These are phyloP conservation scores for Cantharis flavilabris DNA, from an alignment of 2,888 invertebrate genomes.

Conservation along the genomic window DNA sequence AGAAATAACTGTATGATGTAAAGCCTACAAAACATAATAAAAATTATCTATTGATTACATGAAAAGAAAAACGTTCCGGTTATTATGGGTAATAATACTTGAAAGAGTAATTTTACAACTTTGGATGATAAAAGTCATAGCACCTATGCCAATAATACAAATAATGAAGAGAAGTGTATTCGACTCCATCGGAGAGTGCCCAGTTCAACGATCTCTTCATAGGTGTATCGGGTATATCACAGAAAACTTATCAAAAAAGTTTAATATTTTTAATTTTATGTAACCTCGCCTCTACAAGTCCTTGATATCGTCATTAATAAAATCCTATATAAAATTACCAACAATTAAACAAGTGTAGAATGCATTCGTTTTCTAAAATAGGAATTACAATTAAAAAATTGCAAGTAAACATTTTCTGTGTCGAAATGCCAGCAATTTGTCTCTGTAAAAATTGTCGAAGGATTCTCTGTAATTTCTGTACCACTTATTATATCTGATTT, in stretches of 20 bases:
- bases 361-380: neutral
- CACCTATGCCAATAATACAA: neutral
- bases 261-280: neutral
- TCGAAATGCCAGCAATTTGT: neutral
- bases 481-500: neutral
- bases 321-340: neutral
- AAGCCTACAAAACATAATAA: conserved; percentile 13
- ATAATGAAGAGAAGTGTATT: neutral
- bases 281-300: neutral
- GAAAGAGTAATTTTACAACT: neutral
- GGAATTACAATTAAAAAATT: neutral
- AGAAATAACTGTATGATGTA: conserved; percentile 14
- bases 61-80: conserved; percentile 13
- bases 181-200: neutral
- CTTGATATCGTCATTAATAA: neutral
- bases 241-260: neutral
- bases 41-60: conserved; percentile 6
- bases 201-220: neutral
- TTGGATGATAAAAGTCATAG: neutral
- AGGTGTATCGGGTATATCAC: neutral
- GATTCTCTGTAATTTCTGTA: neutral
- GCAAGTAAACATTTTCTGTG: neutral
- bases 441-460: neutral
- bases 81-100: conserved; percentile 7
- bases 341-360: neutral